Evolutionary conservation across 1,140 invertebrate genomes (phyloP), one percentile per base, ranked within the genome.

Genomic region (Leucophenga varia): DNA sequence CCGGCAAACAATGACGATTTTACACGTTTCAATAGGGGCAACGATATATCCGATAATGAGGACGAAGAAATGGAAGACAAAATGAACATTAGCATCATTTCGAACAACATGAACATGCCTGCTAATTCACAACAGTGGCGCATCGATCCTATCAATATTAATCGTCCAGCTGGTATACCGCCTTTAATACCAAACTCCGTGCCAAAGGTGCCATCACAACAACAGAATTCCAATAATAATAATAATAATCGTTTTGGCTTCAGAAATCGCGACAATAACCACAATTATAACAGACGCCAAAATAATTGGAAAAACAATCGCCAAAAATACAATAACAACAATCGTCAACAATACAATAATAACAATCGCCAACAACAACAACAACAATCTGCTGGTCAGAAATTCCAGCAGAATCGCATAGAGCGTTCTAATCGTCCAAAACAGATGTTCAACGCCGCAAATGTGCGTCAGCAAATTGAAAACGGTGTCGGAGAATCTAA

Each of bases 61-160:
- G n/a, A n/a, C n/a, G n/a, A n/a, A n/a, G n/a, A n/a, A n/a, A n/a
- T n/a, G n/a, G n/a, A n/a, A n/a, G n/a, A n/a, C n/a, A n/a, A n/a
- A n/a, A n/a, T n/a, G n/a, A n/a, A n/a, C n/a, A n/a, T n/a, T n/a
- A n/a, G n/a, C n/a, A n/a, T n/a, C n/a, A n/a, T n/a, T n/a, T n/a
- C n/a, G n/a, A n/a, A n/a, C n/a, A n/a, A n/a, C n/a, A 20, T 21
- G 6, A 19, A 39, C 10, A 13, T 28, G 2, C 25, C 42, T 2
- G n/a, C 25, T 6, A 39, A 20, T 6, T 60, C 52, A 3, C 19
- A 14, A 0, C 54, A 52, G 34, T 43, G 41, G 43, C 52, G 55
- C 1, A 38, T 52, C 1, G 30, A 49, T 10, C 28, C 31, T 2
- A 58, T 37, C 12, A 64, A 69, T 52, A 19, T 49, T n/a, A 47